Evolutionary conservation across 2,113 vertebrate species (phyloP).

Genomic region (Dromiciops gliroides): DNA sequence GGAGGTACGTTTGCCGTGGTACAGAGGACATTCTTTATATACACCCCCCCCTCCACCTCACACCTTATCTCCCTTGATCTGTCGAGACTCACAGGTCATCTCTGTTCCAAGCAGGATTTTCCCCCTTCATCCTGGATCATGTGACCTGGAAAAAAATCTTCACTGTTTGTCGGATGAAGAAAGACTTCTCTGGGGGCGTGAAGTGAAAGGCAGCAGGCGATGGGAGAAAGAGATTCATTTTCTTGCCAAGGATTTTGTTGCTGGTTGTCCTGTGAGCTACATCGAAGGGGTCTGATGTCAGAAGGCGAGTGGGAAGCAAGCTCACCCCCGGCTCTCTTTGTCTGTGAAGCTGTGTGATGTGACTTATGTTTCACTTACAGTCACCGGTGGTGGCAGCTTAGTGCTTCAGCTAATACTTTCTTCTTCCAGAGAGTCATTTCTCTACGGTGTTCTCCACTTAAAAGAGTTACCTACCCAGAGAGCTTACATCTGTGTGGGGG

Average conservation of each 20-base stretch:
- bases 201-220: conserved; percentile 71
- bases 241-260: conserved; percentile 71
- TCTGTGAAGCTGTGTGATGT: conserved; percentile 20
- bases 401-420: conserved; percentile 61
- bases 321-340: conserved; percentile 7
- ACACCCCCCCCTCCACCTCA: conserved; percentile 70
- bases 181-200: conserved; percentile 84
- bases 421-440: conserved; percentile 13
- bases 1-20: conserved; percentile 71
- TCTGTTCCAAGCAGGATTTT: conserved; percentile 86
- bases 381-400: background rate
- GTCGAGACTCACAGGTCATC: conserved; percentile 77
- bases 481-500: background rate
- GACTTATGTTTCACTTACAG: conserved; percentile 78
- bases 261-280: conserved; percentile 52
- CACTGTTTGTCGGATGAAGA: conserved; percentile 73
- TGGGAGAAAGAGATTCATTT: conserved; percentile 82
- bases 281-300: conserved; percentile 78
- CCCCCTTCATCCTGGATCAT: conserved; percentile 87
- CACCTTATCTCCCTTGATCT: conserved; percentile 78
- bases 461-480: background rate
- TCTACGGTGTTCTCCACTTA: background rate
- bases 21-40: conserved; percentile 83
- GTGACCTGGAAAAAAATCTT: conserved; percentile 87
- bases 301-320: conserved; percentile 63